A percentile compares a stretch with the other conserved stretches of the same genome.
Evolutionary conservation across 2,797 vertebrate species (phyloP).

Genomic region (Rhinichthys osculus): DNA sequence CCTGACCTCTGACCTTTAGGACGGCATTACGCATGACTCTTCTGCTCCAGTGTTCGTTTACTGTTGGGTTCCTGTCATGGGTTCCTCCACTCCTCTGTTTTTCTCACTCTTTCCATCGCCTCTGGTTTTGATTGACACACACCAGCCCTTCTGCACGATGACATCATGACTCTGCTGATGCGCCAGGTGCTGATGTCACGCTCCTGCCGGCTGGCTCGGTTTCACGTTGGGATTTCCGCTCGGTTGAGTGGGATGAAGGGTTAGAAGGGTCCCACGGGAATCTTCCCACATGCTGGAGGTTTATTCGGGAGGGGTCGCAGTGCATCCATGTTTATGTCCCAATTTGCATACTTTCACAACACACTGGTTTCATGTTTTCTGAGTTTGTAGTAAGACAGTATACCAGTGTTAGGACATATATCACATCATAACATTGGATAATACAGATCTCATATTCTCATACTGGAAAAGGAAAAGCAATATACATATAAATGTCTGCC

Average conservation of each 20-base stretch:
- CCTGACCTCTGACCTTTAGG: neutral
- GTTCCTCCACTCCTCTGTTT: neutral
- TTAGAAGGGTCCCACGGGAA: slow-evolving; percentile 39
- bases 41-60: neutral
- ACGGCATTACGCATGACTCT: neutral
- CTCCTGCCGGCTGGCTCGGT: slow-evolving; percentile 69
- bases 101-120: slow-evolving; percentile 29
- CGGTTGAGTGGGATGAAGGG: slow-evolving; percentile 69
- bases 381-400: neutral
- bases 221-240: slow-evolving; percentile 79
- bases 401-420: neutral
- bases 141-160: slow-evolving; percentile 72
- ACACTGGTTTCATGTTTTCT: neutral
- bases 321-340: neutral
- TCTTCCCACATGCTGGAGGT: neutral
- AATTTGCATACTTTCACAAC: neutral
- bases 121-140: slow-evolving; percentile 69
- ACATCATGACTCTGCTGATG: slow-evolving; percentile 68
- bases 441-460: neutral
- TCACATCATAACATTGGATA: neutral
- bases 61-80: neutral
- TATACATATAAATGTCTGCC: too few species aligned
- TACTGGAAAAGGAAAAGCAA: neutral
- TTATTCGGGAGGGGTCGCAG: neutral
- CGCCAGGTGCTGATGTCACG: slow-evolving; percentile 80